Conservation (phyloP, 1,140 invertebrate genomes). For the Venturia canescens region DNA sequence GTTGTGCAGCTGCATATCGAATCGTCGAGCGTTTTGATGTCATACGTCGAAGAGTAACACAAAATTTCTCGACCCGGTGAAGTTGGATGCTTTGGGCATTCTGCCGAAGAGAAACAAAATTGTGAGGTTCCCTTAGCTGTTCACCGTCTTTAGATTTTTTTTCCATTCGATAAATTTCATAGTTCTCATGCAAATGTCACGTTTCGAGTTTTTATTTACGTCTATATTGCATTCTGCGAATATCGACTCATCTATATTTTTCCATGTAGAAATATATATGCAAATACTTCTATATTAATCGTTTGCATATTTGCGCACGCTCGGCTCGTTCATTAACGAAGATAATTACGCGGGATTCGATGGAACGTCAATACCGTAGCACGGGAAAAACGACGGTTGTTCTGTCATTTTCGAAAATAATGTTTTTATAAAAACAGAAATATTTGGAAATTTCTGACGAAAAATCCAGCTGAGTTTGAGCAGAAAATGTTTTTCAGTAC, state of each 20-base stretch:
- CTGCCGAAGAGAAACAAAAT: slow-evolving; percentile 62
- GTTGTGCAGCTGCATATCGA: slow-evolving; percentile 72
- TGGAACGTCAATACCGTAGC: not conserved
- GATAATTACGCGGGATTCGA: not conserved
- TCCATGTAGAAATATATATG: slow-evolving; percentile 21
- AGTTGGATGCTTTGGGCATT: slow-evolving; percentile 68
- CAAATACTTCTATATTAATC: slow-evolving; percentile 58
- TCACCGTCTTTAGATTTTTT: not conserved
- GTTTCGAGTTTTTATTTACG: slow-evolving; percentile 36
- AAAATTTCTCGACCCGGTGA: slow-evolving; percentile 69
- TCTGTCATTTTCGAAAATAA: not conserved
- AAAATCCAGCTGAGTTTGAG: too few relatives aligned
- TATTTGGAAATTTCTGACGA: too few relatives aligned
- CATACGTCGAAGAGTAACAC: slow-evolving; percentile 69
- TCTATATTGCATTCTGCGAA: slow-evolving; percentile 31
- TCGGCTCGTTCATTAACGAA: slow-evolving; percentile 33
- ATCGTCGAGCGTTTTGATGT: slow-evolving; percentile 62
- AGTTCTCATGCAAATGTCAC: not conserved
- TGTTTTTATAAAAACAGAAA: not conserved
- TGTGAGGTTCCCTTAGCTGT: not conserved
- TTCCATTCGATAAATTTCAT: not conserved
- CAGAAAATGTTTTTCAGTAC: too few relatives aligned
- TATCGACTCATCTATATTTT: slow-evolving; percentile 18
- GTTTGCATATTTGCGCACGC: slow-evolving; percentile 59
- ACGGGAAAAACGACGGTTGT: not conserved